Evolutionary conservation across 2,797 vertebrate species (phyloP).

Genomic region (Emydoidea blandingii): DNA sequence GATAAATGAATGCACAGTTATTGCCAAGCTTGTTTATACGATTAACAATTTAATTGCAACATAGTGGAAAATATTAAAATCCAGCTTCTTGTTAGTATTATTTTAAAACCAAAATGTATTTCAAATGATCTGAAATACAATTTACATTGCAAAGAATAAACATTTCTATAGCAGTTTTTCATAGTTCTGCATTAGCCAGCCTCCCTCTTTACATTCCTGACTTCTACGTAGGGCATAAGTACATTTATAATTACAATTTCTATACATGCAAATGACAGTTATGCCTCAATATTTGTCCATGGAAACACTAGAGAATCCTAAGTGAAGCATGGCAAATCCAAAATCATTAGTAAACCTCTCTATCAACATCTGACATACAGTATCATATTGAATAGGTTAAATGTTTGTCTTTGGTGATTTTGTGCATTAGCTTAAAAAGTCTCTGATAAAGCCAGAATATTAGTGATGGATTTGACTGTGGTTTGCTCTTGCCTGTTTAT

Average conservation of each 20-base stretch:
- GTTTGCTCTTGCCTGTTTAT: conserved; percentile 31
- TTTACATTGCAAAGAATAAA: conserved; percentile 17
- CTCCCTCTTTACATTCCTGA: conserved; percentile 21
- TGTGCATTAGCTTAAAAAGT: conserved; percentile 30
- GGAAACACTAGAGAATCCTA: conserved; percentile 43
- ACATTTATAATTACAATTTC: conserved; percentile 67
- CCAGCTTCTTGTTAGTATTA: background rate
- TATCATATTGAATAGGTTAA: background rate
- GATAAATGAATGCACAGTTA: background rate
- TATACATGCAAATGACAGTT: conserved; percentile 60
- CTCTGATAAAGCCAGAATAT: conserved; percentile 16
- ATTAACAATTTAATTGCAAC: background rate
- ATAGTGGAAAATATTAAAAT: conserved; percentile 17
- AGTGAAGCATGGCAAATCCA: conserved; percentile 44
- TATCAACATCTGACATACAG: conserved; percentile 49
- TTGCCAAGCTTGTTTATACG: background rate
- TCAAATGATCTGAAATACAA: conserved; percentile 5
- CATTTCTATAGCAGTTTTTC: conserved; percentile 34
- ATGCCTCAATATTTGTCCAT: conserved; percentile 57
- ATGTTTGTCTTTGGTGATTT: conserved; percentile 24
- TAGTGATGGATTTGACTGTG: conserved; percentile 27
- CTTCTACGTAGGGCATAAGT: conserved; percentile 30
- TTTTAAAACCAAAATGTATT: background rate
- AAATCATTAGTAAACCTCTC: conserved; percentile 42
- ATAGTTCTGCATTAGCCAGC: conserved; percentile 38